A percentile compares a stretch with the other conserved stretches of the same genome.
These are phyloP conservation scores for Potamilus streckersoni DNA, from an alignment of 1,140 invertebrate genomes.

Conservation along the genomic window DNA sequence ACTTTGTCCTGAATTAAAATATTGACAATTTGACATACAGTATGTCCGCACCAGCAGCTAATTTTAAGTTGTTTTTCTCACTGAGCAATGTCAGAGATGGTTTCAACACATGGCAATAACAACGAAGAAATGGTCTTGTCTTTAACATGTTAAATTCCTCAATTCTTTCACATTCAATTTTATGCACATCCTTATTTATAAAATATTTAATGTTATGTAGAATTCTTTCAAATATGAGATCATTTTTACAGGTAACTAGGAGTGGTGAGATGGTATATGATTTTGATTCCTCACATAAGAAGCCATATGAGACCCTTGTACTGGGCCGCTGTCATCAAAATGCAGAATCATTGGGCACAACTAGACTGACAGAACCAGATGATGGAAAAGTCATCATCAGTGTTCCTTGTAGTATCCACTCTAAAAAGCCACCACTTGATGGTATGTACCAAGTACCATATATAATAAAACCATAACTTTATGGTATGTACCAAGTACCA, in stretches of 20 bases:
- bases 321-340: slow-evolving; percentile 69
- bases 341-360: not conserved
- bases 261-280: slow-evolving; percentile 77
- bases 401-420: slow-evolving; percentile 90
- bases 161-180: no score
- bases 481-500: no score
- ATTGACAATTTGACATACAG: no score
- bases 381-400: slow-evolving; percentile 77
- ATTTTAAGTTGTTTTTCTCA: no score
- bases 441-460: slow-evolving; percentile 57
- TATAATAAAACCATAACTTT: no score
- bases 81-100: no score
- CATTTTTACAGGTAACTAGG: slow-evolving; percentile 74
- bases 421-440: slow-evolving; percentile 86
- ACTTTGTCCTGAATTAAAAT: no score
- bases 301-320: slow-evolving; percentile 86
- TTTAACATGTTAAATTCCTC: no score
- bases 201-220: not conserved
- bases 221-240: not conserved
- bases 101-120: no score
- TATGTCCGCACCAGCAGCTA: no score
- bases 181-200: no score
- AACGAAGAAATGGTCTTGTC: no score
- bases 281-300: slow-evolving; percentile 80
- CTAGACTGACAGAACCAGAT: not conserved